A percentile compares a stretch with the other conserved stretches of the same genome.
These are phyloP conservation scores for Eupithecia pulchellata DNA, from an alignment of 2,888 invertebrate genomes.

Conservation along the genomic window DNA sequence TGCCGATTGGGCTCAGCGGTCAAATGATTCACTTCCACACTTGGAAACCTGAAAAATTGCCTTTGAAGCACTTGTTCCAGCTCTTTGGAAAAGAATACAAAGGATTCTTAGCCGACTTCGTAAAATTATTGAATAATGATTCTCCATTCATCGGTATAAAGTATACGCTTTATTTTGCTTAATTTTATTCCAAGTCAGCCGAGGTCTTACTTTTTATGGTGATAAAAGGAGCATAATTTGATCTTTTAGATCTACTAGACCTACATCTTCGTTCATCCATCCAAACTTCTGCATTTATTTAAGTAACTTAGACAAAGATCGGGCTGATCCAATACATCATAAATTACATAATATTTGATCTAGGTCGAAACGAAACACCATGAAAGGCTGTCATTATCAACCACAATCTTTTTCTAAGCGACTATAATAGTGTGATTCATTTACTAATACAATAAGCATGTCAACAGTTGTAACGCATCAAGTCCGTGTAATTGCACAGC, in stretches of 20 bases:
- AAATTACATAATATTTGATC: background rate
- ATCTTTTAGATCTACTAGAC: background rate
- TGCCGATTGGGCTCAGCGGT: constrained; percentile 21
- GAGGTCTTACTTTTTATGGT: background rate
- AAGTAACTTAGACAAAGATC: background rate
- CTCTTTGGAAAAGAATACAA: constrained; percentile 3
- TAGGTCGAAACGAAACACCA: background rate
- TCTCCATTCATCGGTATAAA: background rate
- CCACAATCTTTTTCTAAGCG: background rate
- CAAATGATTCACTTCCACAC: constrained; percentile 37
- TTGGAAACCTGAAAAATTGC: constrained; percentile 22
- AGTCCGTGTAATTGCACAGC: background rate
- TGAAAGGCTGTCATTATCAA: background rate
- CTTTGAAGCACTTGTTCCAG: constrained; percentile 10
- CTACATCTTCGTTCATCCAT: background rate
- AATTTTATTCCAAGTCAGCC: background rate
- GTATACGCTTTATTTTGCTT: too few species aligned
- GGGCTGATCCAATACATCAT: background rate
- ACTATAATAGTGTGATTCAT: background rate
- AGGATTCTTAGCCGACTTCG: background rate
- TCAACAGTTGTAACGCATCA: background rate
- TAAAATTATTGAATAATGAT: background rate
- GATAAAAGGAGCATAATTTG: background rate
- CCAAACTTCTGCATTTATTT: background rate
- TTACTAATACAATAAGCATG: background rate